Conservation (phyloP, 1,140 invertebrate genomes). For the Globodera ellingtonae region DNA sequence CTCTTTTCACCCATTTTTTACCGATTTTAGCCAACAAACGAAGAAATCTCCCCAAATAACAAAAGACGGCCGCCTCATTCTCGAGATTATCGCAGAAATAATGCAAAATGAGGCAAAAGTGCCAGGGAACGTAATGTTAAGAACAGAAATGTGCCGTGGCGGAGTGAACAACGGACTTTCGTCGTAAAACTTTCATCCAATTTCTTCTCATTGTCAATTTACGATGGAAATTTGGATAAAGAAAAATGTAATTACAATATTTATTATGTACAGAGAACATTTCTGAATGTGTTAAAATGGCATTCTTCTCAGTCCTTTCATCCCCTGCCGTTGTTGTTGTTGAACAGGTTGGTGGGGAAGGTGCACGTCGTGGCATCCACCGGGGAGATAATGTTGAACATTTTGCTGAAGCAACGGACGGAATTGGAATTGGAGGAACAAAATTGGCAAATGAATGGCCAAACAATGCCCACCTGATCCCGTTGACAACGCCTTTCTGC, state of each 20-base stretch:
- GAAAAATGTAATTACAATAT: not conserved
- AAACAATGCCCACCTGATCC: conserved; percentile 20
- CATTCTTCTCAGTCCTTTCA: no score
- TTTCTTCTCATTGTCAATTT: no score
- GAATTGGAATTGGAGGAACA: not conserved
- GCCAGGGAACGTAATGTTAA: not conserved
- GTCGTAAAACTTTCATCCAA: no score
- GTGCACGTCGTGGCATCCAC: conserved; percentile 52
- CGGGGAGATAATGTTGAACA: conserved; percentile 52
- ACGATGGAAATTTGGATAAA: no score
- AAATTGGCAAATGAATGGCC: not conserved
- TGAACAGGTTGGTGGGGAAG: conserved; percentile 55
- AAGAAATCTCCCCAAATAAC: not conserved
- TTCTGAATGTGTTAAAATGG: not conserved
- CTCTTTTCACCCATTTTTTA: not conserved
- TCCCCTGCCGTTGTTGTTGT: conserved; percentile 6
- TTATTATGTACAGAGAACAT: not conserved
- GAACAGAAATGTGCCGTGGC: not conserved
- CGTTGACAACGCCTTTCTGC: conserved; percentile 55
- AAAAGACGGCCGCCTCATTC: not conserved
- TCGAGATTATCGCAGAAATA: not conserved
- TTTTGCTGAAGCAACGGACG: conserved; percentile 41
- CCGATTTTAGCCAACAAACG: not conserved
- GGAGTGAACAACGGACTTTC: not conserved
- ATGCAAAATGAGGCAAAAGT: not conserved